Percentiles rank a stretch among this genome's conserved stretches.
Conservation (phyloP, 92 coral and sea anemone species). For the Virgularia gustaviana region DNA sequence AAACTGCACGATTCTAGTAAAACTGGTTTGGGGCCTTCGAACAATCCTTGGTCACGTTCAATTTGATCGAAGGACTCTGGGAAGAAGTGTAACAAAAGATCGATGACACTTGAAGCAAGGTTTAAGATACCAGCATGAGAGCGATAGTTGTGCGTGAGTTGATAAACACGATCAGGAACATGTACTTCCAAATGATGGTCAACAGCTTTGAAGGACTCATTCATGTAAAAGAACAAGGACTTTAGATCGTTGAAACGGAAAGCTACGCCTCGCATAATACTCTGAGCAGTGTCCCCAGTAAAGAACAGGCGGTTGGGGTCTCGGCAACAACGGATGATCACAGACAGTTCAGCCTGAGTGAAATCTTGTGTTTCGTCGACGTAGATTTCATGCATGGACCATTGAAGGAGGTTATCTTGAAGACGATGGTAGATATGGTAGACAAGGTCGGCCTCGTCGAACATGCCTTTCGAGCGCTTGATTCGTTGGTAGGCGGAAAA, state of each 20-base stretch:
- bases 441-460: slow-evolving; percentile 92
- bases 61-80: slow-evolving; percentile 87
- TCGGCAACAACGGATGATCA: slow-evolving; percentile 87
- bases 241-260: slow-evolving; percentile 90
- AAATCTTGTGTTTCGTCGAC: slow-evolving; percentile 98
- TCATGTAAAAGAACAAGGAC: slow-evolving; percentile 73
- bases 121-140: slow-evolving; percentile 90
- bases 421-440: slow-evolving; percentile 76
- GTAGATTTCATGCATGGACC: slow-evolving; percentile 88
- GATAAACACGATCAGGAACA: slow-evolving; percentile 76
- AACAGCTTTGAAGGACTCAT: slow-evolving; percentile 43
- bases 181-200: slow-evolving; percentile 34
- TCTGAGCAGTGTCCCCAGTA: slow-evolving; percentile 98
- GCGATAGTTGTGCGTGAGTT: slow-evolving; percentile 88
- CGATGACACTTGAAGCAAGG: slow-evolving; percentile 80
- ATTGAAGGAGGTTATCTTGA: slow-evolving; percentile 57
- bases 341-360: slow-evolving; percentile 85
- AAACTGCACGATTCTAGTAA: slow-evolving; percentile 82
- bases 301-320: slow-evolving; percentile 82
- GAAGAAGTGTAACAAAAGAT: slow-evolving; percentile 66
- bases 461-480: slow-evolving; percentile 56
- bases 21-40: slow-evolving; percentile 91
- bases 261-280: slow-evolving; percentile 96
- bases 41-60: slow-evolving; percentile 73
- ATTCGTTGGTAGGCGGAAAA: slow-evolving; percentile 69